Percentiles rank a stretch among this genome's conserved stretches.
These are phyloP conservation scores for Sphaeramia orbicularis DNA, from an alignment of 2,797 vertebrate species.

Conservation along the genomic window DNA sequence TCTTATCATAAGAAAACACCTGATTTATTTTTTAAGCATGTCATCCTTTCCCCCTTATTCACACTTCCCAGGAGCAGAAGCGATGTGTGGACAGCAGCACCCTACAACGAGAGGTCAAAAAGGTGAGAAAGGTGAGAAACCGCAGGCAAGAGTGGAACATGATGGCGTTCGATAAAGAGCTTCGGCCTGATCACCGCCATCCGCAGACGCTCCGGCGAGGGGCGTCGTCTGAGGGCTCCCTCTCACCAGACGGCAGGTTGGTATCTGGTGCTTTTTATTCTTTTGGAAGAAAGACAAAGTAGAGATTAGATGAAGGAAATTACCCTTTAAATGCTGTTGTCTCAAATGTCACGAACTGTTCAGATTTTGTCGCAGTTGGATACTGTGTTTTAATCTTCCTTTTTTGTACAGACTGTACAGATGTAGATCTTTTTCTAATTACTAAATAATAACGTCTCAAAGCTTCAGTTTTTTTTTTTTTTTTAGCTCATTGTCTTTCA, in stretches of 20 bases:
- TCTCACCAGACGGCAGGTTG: conserved; percentile 90
- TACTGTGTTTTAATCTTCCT: not conserved
- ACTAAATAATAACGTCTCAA: not conserved
- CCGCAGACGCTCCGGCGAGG: conserved; percentile 87
- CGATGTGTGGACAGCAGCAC: conserved; percentile 87
- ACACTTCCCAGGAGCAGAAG: conserved; percentile 86
- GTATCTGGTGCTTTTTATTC: not conserved
- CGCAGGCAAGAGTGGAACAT: conserved; percentile 93
- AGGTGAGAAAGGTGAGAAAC: conserved; percentile 92
- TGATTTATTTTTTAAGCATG: not conserved
- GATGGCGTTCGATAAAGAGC: conserved; percentile 94
- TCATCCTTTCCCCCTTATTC: not conserved
- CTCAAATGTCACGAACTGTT: not conserved
- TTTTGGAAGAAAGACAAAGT: not conserved
- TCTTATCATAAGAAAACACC: not conserved
- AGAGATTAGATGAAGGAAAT: not conserved
- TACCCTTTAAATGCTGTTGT: not conserved
- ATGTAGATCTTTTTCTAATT: not conserved
- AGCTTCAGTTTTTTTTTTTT: conserved; percentile 24
- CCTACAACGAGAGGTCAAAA: conserved; percentile 90
- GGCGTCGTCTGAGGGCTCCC: conserved; percentile 89
- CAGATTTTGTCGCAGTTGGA: not conserved
- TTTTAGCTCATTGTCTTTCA: conserved; percentile 36
- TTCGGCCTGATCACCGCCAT: conserved; percentile 90
- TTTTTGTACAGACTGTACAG: no score